Evolutionary conservation across 2,797 vertebrate genomes (phyloP), one percentile per base, ranked within the genome.

Genomic region (Hyperoplus immaculatus): DNA sequence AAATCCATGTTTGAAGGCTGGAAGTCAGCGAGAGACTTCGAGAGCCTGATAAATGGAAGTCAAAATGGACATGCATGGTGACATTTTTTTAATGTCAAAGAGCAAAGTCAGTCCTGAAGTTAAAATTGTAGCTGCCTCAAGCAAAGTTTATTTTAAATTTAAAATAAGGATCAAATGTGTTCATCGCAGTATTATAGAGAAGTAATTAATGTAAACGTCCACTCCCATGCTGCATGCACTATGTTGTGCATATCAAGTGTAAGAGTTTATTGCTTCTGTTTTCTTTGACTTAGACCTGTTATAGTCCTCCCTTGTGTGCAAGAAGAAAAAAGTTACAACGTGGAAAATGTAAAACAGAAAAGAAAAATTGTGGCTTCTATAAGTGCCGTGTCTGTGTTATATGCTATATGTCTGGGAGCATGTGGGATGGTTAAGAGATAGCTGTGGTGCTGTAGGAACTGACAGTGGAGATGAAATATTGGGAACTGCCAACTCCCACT

Each of bases 401-500:
- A 7, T 45, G 65, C 45, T 49, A 7, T 65, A n/a, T 50, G 51
- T 18, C 72, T 62, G 46, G 38, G 60, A 55, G 14, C 0, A 5
- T 51, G 77, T 56, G 14, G 74, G 64, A 64, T 21, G 78, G 49
- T 68, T 57, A 29, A 13, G 51, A 61, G 57, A 63, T 59, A 61
- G 68, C 68, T 64, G 68, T n/a, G 0, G 53, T 50, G 47, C 68
- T 41, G 58, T n/a, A 43, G 69, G 68, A 77, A 74, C 67, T 74
- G 81, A 82, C 66, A 47, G 64, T 9, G 67, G 49, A 77, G 75
- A 72, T 77, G 39, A 58, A 79, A 60, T 18, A 21, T 64, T 66
- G 77, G 73, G 56, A 68, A 58, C 65, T 54, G 54, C 50, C 58
- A 83, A 62, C 69, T 83, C 80, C 82, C 62, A 81, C 70, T 9